Evolutionary conservation across 2,113 vertebrate species (phyloP), one percentile per base, ranked within the genome.

Genomic region (Leucosticte australis): DNA sequence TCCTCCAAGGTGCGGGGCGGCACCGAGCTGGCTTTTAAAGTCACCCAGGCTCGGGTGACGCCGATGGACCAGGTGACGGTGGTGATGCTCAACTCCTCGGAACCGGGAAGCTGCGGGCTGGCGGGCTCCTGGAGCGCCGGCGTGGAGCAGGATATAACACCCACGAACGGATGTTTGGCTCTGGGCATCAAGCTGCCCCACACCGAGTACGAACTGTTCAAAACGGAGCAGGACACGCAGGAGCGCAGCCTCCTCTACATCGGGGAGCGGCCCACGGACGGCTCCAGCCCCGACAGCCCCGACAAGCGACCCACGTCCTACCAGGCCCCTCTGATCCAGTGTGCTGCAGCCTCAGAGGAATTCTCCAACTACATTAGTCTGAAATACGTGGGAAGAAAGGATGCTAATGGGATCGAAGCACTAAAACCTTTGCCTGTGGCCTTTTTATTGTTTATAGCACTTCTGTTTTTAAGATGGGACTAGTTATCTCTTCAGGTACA

Each of bases 131-230:
- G 99, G 99, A 82, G 94, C 6, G 39, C 97, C 2, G 98, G 98
- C 1, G 65, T 94, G 44, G 99, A 99, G 96, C 98, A 98, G 93
- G 99, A 99, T 26, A 94, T 99, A 78, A 99, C 98, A 0, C 86
- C 97, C 73, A 99, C 99, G 2, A 97, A 98, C 0, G 99, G 99
- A 4, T 99, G 99, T 39, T 67, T 95, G 7, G 97, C 98, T 4
- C 82, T 99, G 97, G 99, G 99, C 47, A 98, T 99, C 97, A 96
- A 91, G 73, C 98, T 99, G 87, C 99, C 99, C 3, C 99, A 99
- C 84, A 98, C 98, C 7, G 99, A 99, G 95, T 99, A 98, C 0
- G 99, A 99, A 93, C 98, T 99, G 17, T 98, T 99, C 97, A 98
- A 98, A 96, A 96, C 89, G 4, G 99, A 99, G 97, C 97, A 94